Evolutionary conservation across 2,113 vertebrate species (phyloP).

Genomic region (Salvelinus fontinalis): DNA sequence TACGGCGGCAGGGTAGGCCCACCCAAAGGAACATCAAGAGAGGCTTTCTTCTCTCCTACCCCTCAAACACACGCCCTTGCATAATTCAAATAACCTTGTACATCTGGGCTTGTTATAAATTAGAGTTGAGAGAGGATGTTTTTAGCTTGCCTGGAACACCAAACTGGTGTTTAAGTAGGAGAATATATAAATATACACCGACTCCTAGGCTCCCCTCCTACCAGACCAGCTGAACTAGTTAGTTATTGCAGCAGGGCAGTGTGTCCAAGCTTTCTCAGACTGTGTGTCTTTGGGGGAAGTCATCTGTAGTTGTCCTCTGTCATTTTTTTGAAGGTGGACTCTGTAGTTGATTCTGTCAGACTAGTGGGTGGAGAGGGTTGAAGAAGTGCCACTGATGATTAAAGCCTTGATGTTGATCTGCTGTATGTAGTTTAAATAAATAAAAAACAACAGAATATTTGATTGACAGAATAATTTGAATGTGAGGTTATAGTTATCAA

Average conservation of each 20-base stretch:
- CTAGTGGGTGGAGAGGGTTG: too few species aligned
- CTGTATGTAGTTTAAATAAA: too few species aligned
- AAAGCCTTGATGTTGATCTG: too few species aligned
- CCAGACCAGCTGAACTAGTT: slow-evolving; percentile 6
- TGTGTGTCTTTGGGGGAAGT: neutral
- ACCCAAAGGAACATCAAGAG: slow-evolving; percentile 72
- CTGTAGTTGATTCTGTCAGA: too few species aligned
- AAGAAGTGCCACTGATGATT: too few species aligned
- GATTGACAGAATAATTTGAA: too few species aligned
- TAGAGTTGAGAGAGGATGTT: slow-evolving; percentile 71
- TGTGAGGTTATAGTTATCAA: neutral
- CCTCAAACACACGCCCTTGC: slow-evolving; percentile 63
- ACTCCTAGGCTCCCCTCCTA: slow-evolving; percentile 14
- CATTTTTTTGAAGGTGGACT: too few species aligned
- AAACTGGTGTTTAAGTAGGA: slow-evolving; percentile 69
- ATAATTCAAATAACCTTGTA: slow-evolving; percentile 68
- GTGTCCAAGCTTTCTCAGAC: slow-evolving; percentile 16
- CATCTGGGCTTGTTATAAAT: slow-evolving; percentile 73
- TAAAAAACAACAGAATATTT: too few species aligned
- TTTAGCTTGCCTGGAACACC: slow-evolving; percentile 63
- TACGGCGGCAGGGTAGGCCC: slow-evolving; percentile 59
- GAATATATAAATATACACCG: slow-evolving; percentile 54
- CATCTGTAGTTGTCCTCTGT: too few species aligned
- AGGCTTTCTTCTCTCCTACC: slow-evolving; percentile 45
- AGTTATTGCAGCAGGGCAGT: slow-evolving; percentile 37